A percentile compares a stretch with the other conserved stretches of the same genome.
These are phyloP conservation scores for Drosophila subsilvestris DNA, from an alignment of 2,888 invertebrate species.

Conservation along the genomic window DNA sequence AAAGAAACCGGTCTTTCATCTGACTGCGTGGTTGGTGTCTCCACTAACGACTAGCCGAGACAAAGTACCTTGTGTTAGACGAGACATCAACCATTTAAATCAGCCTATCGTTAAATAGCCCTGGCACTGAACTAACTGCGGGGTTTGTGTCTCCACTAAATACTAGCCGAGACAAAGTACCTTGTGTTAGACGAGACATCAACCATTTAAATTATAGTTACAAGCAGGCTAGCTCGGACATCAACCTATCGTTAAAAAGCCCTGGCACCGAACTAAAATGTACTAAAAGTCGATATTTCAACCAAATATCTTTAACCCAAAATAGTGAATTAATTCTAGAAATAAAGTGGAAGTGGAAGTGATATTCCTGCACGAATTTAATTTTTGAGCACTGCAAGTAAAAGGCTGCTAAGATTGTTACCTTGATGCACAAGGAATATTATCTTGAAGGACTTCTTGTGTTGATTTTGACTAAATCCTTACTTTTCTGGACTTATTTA, in stretches of 20 bases:
- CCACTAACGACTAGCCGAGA: background rate
- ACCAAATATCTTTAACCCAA: background rate
- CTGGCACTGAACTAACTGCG: too few relatives aligned
- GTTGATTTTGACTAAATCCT: too few relatives aligned
- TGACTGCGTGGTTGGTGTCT: background rate
- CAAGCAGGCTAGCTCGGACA: background rate
- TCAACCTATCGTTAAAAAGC: background rate
- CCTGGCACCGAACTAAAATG: background rate
- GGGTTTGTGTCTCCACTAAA: background rate
- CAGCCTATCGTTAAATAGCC: too few relatives aligned
- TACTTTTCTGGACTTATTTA: too few relatives aligned
- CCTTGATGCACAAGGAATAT: too few relatives aligned
- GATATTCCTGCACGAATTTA: too few relatives aligned
- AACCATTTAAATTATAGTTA: accelerated
- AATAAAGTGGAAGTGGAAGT: too few relatives aligned
- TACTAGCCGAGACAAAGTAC: background rate
- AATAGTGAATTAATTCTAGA: too few relatives aligned
- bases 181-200: background rate
- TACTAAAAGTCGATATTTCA: background rate
- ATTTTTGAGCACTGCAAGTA: too few relatives aligned
- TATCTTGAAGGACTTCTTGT: too few relatives aligned
- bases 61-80: background rate
- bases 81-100: background rate
- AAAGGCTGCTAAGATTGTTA: too few relatives aligned
- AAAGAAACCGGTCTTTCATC: slow-evolving; percentile 24